These are phyloP conservation scores for Popillia japonica DNA, from an alignment of 1,140 invertebrate species.

Conservation along the genomic window DNA sequence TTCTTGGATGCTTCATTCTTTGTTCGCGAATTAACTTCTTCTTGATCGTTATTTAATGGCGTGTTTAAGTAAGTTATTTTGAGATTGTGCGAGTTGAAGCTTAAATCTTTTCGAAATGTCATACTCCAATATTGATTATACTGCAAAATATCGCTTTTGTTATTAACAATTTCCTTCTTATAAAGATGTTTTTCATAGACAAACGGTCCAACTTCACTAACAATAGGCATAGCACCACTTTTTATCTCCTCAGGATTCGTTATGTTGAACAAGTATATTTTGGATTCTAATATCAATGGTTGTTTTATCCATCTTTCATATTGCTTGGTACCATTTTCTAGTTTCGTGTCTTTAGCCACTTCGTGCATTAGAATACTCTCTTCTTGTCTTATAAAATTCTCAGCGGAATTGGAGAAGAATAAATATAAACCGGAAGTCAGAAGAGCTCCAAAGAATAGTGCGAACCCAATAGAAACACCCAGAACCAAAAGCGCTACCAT, in stretches of 20 bases:
- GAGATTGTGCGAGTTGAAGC: not conserved
- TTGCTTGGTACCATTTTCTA: not conserved
- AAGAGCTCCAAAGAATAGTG: no score
- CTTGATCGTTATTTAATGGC: not conserved
- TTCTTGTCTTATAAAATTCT: no score
- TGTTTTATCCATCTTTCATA: constrained; percentile 15
- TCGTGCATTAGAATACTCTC: no score
- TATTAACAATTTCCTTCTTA: not conserved
- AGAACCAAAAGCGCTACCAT: no score
- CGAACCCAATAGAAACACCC: no score
- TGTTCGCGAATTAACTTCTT: not conserved
- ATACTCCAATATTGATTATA: not conserved
- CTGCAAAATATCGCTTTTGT: not conserved
- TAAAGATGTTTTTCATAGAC: not conserved
- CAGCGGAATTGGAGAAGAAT: no score
- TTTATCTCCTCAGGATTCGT: not conserved
- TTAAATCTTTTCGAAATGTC: not conserved
- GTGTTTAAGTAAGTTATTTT: not conserved
- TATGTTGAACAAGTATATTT: constrained; percentile 11
- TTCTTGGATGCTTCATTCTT: not conserved
- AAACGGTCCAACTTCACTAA: not conserved
- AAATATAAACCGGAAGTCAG: no score
- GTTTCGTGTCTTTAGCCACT: no score
- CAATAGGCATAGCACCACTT: not conserved
- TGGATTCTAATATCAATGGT: not conserved